Conservation (phyloP, 2,797 vertebrate species). For the Pogoniulus pusillus region DNA sequence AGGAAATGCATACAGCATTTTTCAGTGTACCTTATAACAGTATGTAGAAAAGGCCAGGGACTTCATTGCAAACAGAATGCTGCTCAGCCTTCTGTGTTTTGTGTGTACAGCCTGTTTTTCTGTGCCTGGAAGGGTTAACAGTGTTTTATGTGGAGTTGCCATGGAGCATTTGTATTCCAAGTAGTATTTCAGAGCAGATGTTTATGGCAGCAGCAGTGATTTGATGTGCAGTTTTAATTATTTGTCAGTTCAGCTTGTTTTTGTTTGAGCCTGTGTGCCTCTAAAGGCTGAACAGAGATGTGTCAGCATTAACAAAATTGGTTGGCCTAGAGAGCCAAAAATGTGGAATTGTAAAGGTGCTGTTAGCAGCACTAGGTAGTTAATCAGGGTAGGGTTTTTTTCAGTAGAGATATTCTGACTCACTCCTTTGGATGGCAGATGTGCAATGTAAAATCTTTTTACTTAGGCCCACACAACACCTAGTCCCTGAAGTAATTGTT, state of each 20-base stretch:
- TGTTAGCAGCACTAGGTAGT: background rate
- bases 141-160: background rate
- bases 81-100: background rate
- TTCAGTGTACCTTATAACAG: background rate
- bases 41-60: background rate
- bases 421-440: background rate
- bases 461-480: background rate
- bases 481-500: constrained; percentile 7
- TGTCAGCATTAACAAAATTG: background rate
- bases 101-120: background rate
- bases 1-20: background rate
- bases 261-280: background rate
- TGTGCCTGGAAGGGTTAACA: background rate
- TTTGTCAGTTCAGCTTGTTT: constrained; percentile 14
- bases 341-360: background rate
- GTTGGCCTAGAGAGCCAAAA: background rate
- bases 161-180: background rate
- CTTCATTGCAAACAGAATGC: background rate
- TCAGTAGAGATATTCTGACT: background rate
- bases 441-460: background rate
- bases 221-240: constrained; percentile 23
- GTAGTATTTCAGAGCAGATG: background rate
- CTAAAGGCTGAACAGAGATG: background rate
- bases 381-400: background rate
- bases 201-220: constrained; percentile 4